Base-by-base conservation (phyloP, 2,888 invertebrate species). In the Saturnia japonica region DNA sequence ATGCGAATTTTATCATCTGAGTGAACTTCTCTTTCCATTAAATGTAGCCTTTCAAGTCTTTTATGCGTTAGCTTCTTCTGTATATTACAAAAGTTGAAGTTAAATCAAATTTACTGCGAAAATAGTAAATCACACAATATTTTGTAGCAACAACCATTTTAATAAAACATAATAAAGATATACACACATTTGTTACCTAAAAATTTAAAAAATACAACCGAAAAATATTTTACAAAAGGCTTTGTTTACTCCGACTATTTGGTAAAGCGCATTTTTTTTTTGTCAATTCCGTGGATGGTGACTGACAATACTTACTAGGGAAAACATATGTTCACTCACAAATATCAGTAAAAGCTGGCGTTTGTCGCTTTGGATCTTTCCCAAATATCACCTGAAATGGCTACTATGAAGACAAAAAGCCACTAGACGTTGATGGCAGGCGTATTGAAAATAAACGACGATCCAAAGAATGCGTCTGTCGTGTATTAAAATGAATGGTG, bases 271-370 rank as follows among this genome's bases (percentile, higher is more conserved):
- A n/a, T n/a, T n/a, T 45, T 45, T 62, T 68, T 68, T 71, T 67
- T 68, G 45, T 67, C 54, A 67, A 67, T 62, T 34, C 57, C 19
- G 68, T 42, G 68, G 51, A 68, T 64, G 68, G 64, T 64, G 62
- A 68, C 67, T 68, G 68, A 64, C 68, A 71, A 71, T 71, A 54
- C 68, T 64, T 71, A 22, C 71, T 68, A 51, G 62, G 45, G 51
- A 68, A 71, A 71, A 68, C 64, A 28, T 66, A 70, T 70, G 64
- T 62, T 68, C 64, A 64, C 78, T 72, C 74, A 78, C 82, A 86
- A 82, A 90, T 91, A 90, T 85, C 74, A 80, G 84, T 90, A 85
- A 92, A 88, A 92, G 90, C 89, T 77, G 74, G 79, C 85, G 80
- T 87, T 91, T 90, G 88, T 88, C 85, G 85, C 80, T 82, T 85